Percentiles rank a stretch among this genome's conserved stretches.
phyloP scores from a whole-genome alignment of 1,140 invertebrate genomes.

The Scaptomyza graminum region DNA sequence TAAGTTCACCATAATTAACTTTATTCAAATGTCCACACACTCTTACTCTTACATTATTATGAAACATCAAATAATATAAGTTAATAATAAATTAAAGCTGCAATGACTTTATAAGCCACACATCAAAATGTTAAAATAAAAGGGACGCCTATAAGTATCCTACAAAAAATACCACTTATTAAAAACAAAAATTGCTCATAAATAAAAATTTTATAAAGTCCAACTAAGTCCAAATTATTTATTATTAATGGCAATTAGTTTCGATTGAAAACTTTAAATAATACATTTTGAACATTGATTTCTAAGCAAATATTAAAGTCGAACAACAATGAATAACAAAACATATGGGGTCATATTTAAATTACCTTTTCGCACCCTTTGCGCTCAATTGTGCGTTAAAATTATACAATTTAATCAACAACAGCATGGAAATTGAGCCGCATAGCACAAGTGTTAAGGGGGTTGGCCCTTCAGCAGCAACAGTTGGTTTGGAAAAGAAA shows the following conservation, averaged over 20 bases:
- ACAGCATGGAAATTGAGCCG: slow-evolving; percentile 42
- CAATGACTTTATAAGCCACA: no score
- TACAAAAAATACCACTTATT: not conserved
- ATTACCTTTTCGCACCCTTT: slow-evolving; percentile 1
- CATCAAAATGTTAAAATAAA: no score
- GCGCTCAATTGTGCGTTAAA: slow-evolving; percentile 67
- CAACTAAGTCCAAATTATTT: not conserved
- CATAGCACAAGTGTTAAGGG: no score
- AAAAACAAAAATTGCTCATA: not conserved
- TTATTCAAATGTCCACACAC: no score
- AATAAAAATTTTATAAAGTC: not conserved
- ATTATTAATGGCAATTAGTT: slow-evolving; percentile 9
- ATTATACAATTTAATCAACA: slow-evolving; percentile 75
- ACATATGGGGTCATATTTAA: slow-evolving; percentile 18
- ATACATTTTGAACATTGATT: slow-evolving; percentile 8
- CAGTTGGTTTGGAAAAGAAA: slow-evolving; percentile 44
- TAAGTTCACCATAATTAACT: not conserved
- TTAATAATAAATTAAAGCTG: not conserved
- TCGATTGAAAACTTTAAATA: slow-evolving; percentile 20
- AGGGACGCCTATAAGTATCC: slow-evolving; percentile 8
- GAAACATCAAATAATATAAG: not conserved
- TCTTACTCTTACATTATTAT: not conserved
- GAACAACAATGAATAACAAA: not conserved
- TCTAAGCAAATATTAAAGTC: not conserved
- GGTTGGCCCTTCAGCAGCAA: slow-evolving; percentile 38